These are phyloP conservation scores for Porites cylindrica DNA, from an alignment of 92 coral and sea anemone genomes.

Conservation along the genomic window DNA sequence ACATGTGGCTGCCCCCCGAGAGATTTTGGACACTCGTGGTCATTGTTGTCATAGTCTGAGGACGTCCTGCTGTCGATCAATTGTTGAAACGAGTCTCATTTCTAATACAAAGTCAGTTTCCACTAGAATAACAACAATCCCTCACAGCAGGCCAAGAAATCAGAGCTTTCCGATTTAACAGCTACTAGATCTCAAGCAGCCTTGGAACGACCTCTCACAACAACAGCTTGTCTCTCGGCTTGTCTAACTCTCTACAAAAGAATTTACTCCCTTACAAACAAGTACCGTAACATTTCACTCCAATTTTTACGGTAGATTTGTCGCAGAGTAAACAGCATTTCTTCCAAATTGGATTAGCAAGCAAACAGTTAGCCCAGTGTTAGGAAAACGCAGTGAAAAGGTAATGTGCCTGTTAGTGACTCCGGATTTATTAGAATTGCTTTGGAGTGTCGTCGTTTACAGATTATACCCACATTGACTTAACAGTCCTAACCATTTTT, in stretches of 20 bases:
- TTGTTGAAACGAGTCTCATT: slow-evolving; percentile 31
- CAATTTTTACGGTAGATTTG: not conserved
- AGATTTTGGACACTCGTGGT: not conserved
- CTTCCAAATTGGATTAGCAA: slow-evolving; percentile 2
- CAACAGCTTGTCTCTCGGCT: not conserved
- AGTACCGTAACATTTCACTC: not conserved
- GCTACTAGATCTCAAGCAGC: not conserved
- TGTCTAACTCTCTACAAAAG: not conserved
- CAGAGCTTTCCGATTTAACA: not conserved
- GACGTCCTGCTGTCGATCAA: slow-evolving; percentile 36
- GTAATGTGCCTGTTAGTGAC: not conserved
- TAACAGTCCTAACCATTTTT: not conserved
- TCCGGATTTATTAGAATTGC: not conserved
- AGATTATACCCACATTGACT: not conserved
- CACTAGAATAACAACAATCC: slow-evolving; percentile 37
- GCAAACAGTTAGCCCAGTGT: not conserved
- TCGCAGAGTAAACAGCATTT: not conserved
- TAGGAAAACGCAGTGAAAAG: slow-evolving; percentile 1
- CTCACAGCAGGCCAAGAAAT: slow-evolving; percentile 50
- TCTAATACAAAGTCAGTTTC: slow-evolving; percentile 23
- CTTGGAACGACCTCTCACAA: not conserved
- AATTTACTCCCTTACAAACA: not conserved
- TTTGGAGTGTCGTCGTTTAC: not conserved
- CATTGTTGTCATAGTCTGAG: slow-evolving; percentile 23
- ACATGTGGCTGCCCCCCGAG: too few species aligned